A percentile compares a stretch with the other conserved stretches of the same genome.
phyloP scores from a whole-genome alignment of 2,888 invertebrate genomes.

The Erebia epiphron region DNA sequence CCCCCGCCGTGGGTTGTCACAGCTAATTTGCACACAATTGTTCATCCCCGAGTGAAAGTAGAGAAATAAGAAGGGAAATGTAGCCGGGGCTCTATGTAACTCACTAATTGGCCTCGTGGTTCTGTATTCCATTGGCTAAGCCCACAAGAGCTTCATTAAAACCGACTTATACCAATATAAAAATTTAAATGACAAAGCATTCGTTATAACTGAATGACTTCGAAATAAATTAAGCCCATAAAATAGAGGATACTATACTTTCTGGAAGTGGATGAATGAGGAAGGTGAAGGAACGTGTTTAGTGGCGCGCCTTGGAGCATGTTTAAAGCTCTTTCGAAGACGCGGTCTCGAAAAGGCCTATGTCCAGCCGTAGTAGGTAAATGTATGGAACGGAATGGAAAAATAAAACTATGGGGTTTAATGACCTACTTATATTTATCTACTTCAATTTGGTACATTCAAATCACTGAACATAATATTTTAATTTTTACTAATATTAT shows the following conservation, averaged over 20 bases:
- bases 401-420: no score
- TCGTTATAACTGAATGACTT: not conserved
- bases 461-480: not conserved
- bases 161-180: slow-evolving; percentile 27
- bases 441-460: no score
- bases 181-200: slow-evolving; percentile 10
- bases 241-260: not conserved
- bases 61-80: slow-evolving; percentile 71
- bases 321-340: no score
- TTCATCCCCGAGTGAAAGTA: slow-evolving; percentile 72
- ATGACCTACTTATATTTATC: no score
- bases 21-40: slow-evolving; percentile 80
- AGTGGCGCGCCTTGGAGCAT: not conserved
- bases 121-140: slow-evolving; percentile 35
- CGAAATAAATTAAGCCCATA: not conserved
- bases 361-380: no score
- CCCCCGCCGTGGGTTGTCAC: slow-evolving; percentile 66
- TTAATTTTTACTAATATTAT: no score
- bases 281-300: no score
- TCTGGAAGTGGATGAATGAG: no score
- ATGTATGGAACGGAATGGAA: no score
- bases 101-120: slow-evolving; percentile 61
- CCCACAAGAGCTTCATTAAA: slow-evolving; percentile 36
- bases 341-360: no score
- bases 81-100: slow-evolving; percentile 64